Evolutionary conservation across 2,113 vertebrate species (phyloP).

Genomic region (Serinus canaria): DNA sequence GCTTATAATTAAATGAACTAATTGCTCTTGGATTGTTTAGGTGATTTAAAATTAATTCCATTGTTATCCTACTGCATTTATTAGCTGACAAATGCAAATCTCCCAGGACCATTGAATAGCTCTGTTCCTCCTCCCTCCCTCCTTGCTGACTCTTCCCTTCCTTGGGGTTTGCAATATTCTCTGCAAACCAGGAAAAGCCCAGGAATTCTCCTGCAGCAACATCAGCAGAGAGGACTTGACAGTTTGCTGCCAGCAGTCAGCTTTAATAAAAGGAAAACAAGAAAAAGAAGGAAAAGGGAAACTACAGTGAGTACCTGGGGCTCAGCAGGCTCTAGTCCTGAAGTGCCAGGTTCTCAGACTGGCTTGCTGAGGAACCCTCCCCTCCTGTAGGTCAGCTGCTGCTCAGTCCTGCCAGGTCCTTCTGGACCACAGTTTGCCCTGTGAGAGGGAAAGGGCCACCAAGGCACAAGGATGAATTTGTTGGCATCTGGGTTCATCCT

Average conservation of each 20-base stretch:
- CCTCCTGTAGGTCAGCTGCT: neutral
- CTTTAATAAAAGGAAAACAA: neutral
- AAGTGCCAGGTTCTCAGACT: neutral
- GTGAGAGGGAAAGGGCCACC: neutral
- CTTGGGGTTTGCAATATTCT: neutral
- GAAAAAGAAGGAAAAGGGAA: neutral
- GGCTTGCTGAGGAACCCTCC: neutral
- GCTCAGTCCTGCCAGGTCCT: neutral
- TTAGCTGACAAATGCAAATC: neutral
- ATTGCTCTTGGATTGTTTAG: conserved; percentile 49
- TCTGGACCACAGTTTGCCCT: neutral
- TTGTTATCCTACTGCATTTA: conserved; percentile 7
- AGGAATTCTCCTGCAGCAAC: neutral
- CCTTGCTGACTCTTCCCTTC: neutral
- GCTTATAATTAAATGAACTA: neutral
- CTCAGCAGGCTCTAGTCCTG: neutral
- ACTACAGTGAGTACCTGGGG: neutral
- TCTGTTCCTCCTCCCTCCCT: neutral
- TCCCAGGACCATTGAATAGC: neutral
- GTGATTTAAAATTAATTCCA: conserved; percentile 48
- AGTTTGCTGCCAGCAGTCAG: neutral
- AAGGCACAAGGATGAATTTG: neutral
- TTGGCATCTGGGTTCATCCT: neutral
- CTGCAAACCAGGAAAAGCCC: neutral
- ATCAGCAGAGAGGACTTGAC: neutral